Percentiles rank a stretch among this genome's conserved stretches.
Conservation (phyloP, 2,113 vertebrate species). For the Symphodus melops region DNA sequence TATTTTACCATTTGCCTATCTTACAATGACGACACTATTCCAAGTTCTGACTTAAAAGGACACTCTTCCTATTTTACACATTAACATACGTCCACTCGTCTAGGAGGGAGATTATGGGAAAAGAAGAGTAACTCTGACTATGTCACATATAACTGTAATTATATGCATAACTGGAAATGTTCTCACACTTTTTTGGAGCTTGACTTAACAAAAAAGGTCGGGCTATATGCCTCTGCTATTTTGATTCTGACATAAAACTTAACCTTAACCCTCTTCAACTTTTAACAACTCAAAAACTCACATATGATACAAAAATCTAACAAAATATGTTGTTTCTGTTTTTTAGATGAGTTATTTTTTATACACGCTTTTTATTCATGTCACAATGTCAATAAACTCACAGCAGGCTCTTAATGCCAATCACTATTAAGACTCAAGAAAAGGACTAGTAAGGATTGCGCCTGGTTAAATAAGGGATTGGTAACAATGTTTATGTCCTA, state of each 20-base stretch:
- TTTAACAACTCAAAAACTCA: too few relatives aligned
- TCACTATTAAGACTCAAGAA: neutral
- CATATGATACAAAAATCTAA: neutral
- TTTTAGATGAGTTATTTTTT: neutral
- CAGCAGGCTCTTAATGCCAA: neutral
- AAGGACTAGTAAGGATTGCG: neutral
- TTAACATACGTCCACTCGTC: too few relatives aligned
- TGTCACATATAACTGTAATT: neutral
- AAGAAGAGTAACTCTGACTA: neutral
- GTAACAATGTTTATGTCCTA: neutral
- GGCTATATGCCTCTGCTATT: neutral
- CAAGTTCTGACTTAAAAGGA: constrained; percentile 13
- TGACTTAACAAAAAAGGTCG: neutral
- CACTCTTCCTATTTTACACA: neutral
- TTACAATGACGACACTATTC: neutral
- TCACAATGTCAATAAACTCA: neutral
- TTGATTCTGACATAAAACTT: neutral
- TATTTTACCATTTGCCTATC: constrained; percentile 1
- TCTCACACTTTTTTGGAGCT: neutral
- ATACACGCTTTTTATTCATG: too few relatives aligned
- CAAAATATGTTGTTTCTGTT: neutral
- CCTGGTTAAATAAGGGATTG: neutral
- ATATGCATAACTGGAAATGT: neutral
- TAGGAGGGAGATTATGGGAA: neutral
- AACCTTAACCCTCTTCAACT: neutral